These are phyloP conservation scores for Cataglyphis livida DNA, from an alignment of 2,888 invertebrate genomes.

Conservation along the genomic window DNA sequence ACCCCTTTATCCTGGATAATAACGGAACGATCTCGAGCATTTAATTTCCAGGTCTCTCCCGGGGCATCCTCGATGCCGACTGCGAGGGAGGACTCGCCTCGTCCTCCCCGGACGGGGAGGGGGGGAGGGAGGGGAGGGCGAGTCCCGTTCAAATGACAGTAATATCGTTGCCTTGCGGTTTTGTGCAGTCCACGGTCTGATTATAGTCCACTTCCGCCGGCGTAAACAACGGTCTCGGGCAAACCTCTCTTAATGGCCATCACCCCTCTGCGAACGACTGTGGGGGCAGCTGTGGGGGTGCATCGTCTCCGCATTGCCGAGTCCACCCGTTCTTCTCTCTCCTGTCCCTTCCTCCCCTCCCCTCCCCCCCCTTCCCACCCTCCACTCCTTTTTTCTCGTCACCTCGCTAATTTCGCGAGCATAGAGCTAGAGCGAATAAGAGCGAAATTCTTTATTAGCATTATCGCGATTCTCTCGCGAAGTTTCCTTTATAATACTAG, in stretches of 20 bases:
- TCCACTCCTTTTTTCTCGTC: not conserved
- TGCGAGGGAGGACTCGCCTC: constrained; percentile 76
- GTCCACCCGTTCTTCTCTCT: not conserved
- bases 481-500: not conserved
- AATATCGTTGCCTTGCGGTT: constrained; percentile 83
- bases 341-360: not conserved
- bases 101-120: constrained; percentile 49
- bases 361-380: not conserved
- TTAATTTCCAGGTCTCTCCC: constrained; percentile 77
- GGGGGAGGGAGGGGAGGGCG: constrained; percentile 39
- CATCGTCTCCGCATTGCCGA: constrained; percentile 57
- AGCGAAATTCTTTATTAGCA: not conserved
- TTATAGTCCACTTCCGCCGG: constrained; percentile 83
- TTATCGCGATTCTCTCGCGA: not conserved
- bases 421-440: not conserved
- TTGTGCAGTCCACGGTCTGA: constrained; percentile 81
- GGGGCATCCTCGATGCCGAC: constrained; percentile 35
- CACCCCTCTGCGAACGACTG: constrained; percentile 70
- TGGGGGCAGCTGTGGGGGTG: constrained; percentile 64
- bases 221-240: constrained; percentile 82
- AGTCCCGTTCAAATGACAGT: constrained; percentile 82
- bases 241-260: constrained; percentile 79
- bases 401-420: constrained; percentile 26
- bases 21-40: constrained; percentile 78
- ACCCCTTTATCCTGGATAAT: constrained; percentile 70